A percentile compares a stretch with the other conserved stretches of the same genome.
phyloP scores from a whole-genome alignment of 2,797 vertebrate species.

The Gila robusta region DNA sequence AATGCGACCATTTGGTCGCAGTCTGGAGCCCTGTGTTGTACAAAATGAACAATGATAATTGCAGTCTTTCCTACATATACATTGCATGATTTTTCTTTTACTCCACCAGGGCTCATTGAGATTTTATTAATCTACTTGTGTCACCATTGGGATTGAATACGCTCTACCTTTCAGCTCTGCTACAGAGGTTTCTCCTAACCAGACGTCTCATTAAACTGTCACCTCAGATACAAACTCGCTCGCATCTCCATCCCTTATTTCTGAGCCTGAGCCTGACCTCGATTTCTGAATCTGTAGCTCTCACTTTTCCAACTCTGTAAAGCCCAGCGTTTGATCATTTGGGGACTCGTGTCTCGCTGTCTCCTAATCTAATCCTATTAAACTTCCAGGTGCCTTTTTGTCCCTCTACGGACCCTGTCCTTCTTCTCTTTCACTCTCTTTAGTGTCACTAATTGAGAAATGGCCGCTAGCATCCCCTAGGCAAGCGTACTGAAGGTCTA shows the following conservation, averaged over 20 bases:
- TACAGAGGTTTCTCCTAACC: constrained; percentile 35
- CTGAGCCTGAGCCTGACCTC: constrained; percentile 35
- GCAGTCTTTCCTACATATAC: background rate
- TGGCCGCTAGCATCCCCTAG: constrained; percentile 75
- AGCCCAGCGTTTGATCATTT: constrained; percentile 45
- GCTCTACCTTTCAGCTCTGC: constrained; percentile 35
- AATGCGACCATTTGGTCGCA: too few relatives aligned
- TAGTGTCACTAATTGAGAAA: constrained; percentile 77
- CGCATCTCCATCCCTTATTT: constrained; percentile 14
- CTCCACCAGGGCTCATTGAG: background rate
- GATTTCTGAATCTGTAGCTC: constrained; percentile 40
- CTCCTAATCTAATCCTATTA: constrained; percentile 48
- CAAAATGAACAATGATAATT: background rate
- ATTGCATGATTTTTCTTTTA: background rate
- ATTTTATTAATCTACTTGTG: constrained; percentile 27
- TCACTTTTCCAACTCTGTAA: constrained; percentile 33
- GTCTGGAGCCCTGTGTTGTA: too few relatives aligned
- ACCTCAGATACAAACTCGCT: constrained; percentile 40
- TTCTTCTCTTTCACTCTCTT: constrained; percentile 72
- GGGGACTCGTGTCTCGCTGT: constrained; percentile 32
- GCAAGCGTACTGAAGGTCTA: constrained; percentile 64
- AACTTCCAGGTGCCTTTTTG: constrained; percentile 52
- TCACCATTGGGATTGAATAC: constrained; percentile 6
- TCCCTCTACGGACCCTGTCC: constrained; percentile 67
- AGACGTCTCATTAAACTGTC: constrained; percentile 48